Conservation (phyloP, 2,888 invertebrate species). For the Acanthosepion pharaonis region DNA sequence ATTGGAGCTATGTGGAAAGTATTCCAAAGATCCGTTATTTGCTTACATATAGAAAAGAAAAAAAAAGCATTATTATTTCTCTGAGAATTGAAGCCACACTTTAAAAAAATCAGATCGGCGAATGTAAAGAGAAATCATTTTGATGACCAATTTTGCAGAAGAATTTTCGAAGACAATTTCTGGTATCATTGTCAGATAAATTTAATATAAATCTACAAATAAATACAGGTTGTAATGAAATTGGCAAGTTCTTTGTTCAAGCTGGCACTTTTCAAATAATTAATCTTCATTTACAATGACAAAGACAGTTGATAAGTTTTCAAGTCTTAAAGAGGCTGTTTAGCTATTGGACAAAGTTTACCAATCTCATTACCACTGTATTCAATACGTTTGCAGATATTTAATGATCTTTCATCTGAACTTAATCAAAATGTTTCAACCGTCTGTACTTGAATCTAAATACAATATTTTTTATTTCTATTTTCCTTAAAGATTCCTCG, state of each 20-base stretch:
- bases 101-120: not conserved
- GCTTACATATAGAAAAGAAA: not conserved
- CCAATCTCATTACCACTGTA: not conserved
- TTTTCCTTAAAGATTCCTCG: too few species aligned
- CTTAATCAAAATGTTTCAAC: too few species aligned
- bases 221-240: not conserved
- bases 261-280: not conserved
- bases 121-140: not conserved
- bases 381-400: too few species aligned
- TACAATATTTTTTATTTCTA: too few species aligned
- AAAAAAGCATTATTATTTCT: not conserved
- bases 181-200: not conserved
- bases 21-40: not conserved
- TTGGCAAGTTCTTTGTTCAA: not conserved
- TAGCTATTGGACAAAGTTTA: not conserved
- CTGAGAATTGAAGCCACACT: not conserved
- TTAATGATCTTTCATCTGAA: too few species aligned
- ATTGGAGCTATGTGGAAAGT: not conserved
- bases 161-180: not conserved
- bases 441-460: too few species aligned
- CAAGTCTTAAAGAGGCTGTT: not conserved
- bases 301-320: too few species aligned
- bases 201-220: not conserved
- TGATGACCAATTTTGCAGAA: not conserved
- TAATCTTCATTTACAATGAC: not conserved